Evolutionary conservation across 2,113 vertebrate species (phyloP), one percentile per base, ranked within the genome.

Genomic region (Hippocampus abdominalis): DNA sequence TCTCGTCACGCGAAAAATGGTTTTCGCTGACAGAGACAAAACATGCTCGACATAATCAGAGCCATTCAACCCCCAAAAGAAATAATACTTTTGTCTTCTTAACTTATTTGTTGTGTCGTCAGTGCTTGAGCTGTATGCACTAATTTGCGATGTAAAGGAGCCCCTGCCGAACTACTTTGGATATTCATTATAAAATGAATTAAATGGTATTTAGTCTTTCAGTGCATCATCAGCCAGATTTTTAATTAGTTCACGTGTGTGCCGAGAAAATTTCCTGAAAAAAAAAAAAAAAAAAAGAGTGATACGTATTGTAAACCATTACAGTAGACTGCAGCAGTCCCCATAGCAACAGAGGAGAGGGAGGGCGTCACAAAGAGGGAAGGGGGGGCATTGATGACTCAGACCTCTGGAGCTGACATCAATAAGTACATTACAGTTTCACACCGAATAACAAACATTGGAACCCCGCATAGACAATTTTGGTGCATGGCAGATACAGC

Each of bases 271-370:
- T 8, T 29, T 59, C 56, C 25, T 65, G 9, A 64, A 4, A 32
- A 36, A 36, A 36, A 36, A 36, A 36, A 36, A 36, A 53, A 53
- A n/a, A 57, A 57, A 57, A 57, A 27, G 23, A 4, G 25, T 15
- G 56, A 29, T 60, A n/a, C n/a, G n/a, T n/a, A 16, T 32, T 80
- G 73, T 69, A 73, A 79, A 78, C 76, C 67, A 62, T 27, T 70
- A 25, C 70, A 66, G 53, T 69, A 82, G 88, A 90, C 89, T 91
- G 90, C 89, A 90, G 90, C 86, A 84, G 90, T 93, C 90, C 84
- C 91, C 91, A 93, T 93, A 83, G 92, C 90, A 93, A 93, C 91
- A 80, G 87, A 88, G 82, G 76, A 84, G 80, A 81, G 79, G 75
- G 54, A 69, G 77, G 69, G 82, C 71, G 84, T 82, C 80, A 73